These are phyloP conservation scores for Pectinophora gossypiella DNA, from an alignment of 1,140 invertebrate species.

Conservation along the genomic window DNA sequence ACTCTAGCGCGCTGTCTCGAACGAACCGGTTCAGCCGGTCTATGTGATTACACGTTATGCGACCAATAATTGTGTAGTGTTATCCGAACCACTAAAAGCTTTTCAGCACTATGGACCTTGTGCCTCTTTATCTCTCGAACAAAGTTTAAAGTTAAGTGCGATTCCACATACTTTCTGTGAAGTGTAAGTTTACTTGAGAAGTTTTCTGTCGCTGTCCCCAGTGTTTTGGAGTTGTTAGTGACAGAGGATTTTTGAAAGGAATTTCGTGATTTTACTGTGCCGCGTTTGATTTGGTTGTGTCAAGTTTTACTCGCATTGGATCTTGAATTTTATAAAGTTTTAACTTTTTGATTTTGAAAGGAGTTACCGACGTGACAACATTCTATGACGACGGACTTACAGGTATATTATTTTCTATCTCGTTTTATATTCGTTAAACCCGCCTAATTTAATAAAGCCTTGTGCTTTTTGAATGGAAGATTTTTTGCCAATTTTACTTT, in stretches of 20 bases:
- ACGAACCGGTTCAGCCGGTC: constrained; percentile 36
- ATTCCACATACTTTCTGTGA: constrained; percentile 29
- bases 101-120: constrained; percentile 14
- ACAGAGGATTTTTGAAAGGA: constrained; percentile 13
- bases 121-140: not conserved
- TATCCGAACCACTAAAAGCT: constrained; percentile 23
- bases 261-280: constrained; percentile 20
- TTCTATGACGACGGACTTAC: constrained; percentile 17
- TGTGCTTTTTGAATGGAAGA: not conserved
- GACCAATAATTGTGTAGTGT: constrained; percentile 40
- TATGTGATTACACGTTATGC: constrained; percentile 44
- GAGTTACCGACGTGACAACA: constrained; percentile 2
- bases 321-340: constrained; percentile 17
- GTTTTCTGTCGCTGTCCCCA: constrained; percentile 4
- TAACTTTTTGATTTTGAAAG: constrained; percentile 21
- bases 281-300: constrained; percentile 13
- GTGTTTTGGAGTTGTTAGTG: constrained; percentile 25
- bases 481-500: not conserved
- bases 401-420: constrained; percentile 16
- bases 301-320: constrained; percentile 6
- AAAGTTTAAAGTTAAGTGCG: constrained; percentile 20
- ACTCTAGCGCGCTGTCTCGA: constrained; percentile 11
- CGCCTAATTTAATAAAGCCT: not conserved
- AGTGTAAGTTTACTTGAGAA: constrained; percentile 28
- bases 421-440: not conserved